These are phyloP conservation scores for Sarcophaga variegata DNA, from an alignment of 2,888 invertebrate genomes.

Conservation along the genomic window DNA sequence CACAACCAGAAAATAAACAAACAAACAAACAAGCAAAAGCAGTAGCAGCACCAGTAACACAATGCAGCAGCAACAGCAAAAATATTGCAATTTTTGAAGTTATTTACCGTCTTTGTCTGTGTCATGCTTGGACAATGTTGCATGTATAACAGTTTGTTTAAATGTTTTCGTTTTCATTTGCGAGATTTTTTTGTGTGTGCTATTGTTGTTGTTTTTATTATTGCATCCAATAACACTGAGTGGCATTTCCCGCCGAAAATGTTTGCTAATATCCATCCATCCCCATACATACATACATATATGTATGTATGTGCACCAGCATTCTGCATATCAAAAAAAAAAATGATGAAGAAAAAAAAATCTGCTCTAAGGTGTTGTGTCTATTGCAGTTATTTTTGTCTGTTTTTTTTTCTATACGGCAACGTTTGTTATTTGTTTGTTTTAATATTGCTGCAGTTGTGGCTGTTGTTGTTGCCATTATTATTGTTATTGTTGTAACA, in stretches of 20 bases:
- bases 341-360: slow-evolving; percentile 23
- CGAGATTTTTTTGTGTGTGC: slow-evolving; percentile 5
- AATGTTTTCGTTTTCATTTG: slow-evolving; percentile 8
- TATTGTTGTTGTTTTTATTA: neutral
- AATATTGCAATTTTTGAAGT: slow-evolving; percentile 48
- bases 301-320: neutral
- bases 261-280: slow-evolving; percentile 39
- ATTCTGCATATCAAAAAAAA: slow-evolving; percentile 42
- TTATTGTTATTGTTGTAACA: slow-evolving; percentile 48
- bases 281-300: neutral
- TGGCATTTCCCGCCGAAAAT: slow-evolving; percentile 69
- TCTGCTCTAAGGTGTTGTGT: slow-evolving; percentile 49
- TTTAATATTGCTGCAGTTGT: slow-evolving; percentile 6
- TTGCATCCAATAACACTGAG: slow-evolving; percentile 57
- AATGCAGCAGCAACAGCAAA: no score
- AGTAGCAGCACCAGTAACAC: no score
- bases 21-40: no score
- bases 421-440: no score
- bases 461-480: slow-evolving; percentile 27
- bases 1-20: slow-evolving; percentile 4
- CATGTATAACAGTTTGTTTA: slow-evolving; percentile 51
- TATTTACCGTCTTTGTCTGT: slow-evolving; percentile 47
- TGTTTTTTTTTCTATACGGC: neutral
- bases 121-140: slow-evolving; percentile 62
- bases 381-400: slow-evolving; percentile 42